Conservation (phyloP, 2,888 invertebrate species). For the Sussaba pulchella region DNA sequence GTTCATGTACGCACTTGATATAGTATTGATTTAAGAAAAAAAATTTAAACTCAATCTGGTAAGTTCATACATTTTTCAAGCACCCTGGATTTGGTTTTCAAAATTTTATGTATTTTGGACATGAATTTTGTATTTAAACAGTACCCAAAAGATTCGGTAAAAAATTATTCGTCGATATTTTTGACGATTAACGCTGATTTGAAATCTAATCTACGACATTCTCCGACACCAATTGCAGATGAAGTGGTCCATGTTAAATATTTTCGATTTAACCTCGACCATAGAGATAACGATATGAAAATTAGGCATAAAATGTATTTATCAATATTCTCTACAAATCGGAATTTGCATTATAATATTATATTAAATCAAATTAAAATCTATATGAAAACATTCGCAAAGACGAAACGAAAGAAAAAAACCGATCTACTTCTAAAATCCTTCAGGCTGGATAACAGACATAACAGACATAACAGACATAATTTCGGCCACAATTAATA, state of each 20-base stretch:
- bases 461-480: background rate
- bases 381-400: background rate
- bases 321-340: background rate
- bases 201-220: background rate
- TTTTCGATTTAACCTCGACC: background rate
- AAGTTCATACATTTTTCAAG: no score
- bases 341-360: background rate
- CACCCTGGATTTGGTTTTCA: no score
- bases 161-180: background rate
- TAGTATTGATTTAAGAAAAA: no score
- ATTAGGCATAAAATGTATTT: background rate
- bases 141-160: background rate
- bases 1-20: no score
- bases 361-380: background rate
- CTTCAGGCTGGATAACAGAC: background rate
- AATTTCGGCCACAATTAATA: background rate
- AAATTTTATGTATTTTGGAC: no score
- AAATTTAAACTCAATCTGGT: no score
- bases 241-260: background rate
- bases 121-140: no score
- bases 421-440: conserved; percentile 1
- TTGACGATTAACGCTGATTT: background rate
- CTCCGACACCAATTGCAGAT: background rate
- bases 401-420: background rate
- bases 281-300: background rate